phyloP scores from a whole-genome alignment of 2,888 invertebrate genomes.

The Drosophila aldrichi region DNA sequence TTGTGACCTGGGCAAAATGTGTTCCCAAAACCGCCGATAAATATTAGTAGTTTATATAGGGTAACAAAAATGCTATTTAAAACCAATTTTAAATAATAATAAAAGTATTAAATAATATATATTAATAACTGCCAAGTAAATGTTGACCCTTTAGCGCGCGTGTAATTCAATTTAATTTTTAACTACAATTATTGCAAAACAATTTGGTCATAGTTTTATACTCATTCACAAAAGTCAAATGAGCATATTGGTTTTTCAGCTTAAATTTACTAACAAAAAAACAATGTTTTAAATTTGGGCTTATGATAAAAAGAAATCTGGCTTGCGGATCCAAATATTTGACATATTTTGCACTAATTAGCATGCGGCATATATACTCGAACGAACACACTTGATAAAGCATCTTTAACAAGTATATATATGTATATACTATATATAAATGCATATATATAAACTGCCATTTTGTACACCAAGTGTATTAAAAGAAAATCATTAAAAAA shows the following conservation, averaged over 20 bases:
- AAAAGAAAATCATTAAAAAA: constrained; percentile 35
- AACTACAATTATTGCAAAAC: constrained; percentile 11
- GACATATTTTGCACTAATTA: constrained; percentile 48
- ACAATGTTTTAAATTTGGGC: not conserved
- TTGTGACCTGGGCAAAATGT: constrained; percentile 71
- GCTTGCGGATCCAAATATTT: constrained; percentile 48
- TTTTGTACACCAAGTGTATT: constrained; percentile 83
- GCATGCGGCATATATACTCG: constrained; percentile 69
- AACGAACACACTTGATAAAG: constrained; percentile 55
- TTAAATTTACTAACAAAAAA: not conserved
- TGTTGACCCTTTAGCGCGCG: constrained; percentile 71
- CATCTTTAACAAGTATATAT: constrained; percentile 57
- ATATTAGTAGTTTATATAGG: constrained; percentile 80
- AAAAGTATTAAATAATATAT: constrained; percentile 32
- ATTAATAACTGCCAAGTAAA: constrained; percentile 73
- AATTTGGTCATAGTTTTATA: constrained; percentile 40
- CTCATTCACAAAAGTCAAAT: too few species aligned
- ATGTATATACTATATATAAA: constrained; percentile 65
- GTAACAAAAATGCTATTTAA: constrained; percentile 60
- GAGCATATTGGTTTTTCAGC: too few species aligned
- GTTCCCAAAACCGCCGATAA: constrained; percentile 80
- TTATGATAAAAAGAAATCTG: constrained; percentile 8
- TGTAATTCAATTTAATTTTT: constrained; percentile 39
- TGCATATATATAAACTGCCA: constrained; percentile 81
- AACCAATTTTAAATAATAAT: constrained; percentile 23